Evolutionary conservation across 2,888 invertebrate species (phyloP).

Genomic region (Nipponacmea schrenckii): DNA sequence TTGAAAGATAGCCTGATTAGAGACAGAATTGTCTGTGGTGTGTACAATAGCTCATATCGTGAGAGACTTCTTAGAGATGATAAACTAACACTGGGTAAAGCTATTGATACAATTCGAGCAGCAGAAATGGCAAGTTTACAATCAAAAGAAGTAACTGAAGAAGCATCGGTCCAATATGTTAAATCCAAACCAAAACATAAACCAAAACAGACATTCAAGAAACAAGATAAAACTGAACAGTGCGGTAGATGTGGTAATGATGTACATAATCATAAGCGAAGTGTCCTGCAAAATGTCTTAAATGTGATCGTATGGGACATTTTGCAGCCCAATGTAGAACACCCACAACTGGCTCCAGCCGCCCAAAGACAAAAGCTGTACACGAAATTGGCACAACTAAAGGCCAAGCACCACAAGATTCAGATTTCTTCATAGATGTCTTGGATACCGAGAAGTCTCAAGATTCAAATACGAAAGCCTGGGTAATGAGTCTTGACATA

Average conservation of each 20-base stretch:
- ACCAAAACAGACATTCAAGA: not conserved
- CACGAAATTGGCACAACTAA: no score
- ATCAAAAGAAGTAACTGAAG: slow-evolving; percentile 4
- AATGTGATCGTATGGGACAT: slow-evolving; percentile 9
- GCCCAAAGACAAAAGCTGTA: no score
- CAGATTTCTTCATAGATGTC: no score
- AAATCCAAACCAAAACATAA: not conserved
- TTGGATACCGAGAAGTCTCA: no score
- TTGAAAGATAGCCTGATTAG: slow-evolving; percentile 16
- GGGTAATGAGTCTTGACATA: no score
- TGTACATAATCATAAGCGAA: not conserved
- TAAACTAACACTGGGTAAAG: not conserved
- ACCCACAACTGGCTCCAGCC: not conserved
- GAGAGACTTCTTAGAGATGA: not conserved
- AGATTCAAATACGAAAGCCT: no score
- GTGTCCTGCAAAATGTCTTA: slow-evolving; percentile 17
- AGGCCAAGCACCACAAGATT: no score
- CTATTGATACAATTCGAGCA: no score
- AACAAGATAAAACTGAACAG: slow-evolving; percentile 1
- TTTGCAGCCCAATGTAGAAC: not conserved
- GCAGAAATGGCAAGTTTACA: slow-evolving; percentile 1
- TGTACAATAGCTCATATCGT: not conserved
- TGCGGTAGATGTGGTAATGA: not conserved
- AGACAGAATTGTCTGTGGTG: slow-evolving; percentile 14
- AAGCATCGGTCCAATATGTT: not conserved